These are phyloP conservation scores for Aurelia aurita complex sp. Pacific DNA, from an alignment of 30 jellyfish, hydroid and myxozoan genomes.

Conservation along the genomic window DNA sequence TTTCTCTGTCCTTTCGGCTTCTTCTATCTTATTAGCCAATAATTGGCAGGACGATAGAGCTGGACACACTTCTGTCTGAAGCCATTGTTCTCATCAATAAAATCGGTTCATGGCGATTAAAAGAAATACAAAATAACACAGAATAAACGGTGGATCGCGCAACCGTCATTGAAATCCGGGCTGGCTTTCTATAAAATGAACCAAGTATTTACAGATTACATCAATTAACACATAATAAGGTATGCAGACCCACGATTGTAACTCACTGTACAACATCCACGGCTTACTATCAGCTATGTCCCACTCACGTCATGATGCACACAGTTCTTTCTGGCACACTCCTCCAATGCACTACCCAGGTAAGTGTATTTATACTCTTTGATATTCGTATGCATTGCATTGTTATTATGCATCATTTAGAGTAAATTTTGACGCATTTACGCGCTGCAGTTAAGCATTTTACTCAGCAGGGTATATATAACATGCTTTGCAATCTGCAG, in stretches of 20 bases:
- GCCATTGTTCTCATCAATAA: constrained; percentile 73
- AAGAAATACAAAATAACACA: constrained; percentile 77
- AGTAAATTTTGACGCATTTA: neutral
- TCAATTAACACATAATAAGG: constrained; percentile 74
- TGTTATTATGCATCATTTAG: too few relatives aligned
- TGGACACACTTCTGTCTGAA: constrained; percentile 81
- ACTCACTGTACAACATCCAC: constrained; percentile 75
- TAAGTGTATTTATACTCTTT: constrained; percentile 22
- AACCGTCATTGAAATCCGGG: constrained; percentile 84
- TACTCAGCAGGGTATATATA: neutral
- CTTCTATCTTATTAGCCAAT: constrained; percentile 80
- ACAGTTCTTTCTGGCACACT: constrained; percentile 78
- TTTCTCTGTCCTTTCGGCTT: constrained; percentile 79
- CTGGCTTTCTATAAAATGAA: constrained; percentile 79
- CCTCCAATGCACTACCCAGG: constrained; percentile 81
- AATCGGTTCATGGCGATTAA: constrained; percentile 81
- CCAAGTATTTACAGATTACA: constrained; percentile 80
- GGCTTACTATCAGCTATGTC: constrained; percentile 89
- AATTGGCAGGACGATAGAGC: constrained; percentile 81
- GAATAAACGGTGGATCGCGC: constrained; percentile 78
- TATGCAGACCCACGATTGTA: constrained; percentile 84
- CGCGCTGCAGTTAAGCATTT: neutral
- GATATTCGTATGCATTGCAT: neutral
- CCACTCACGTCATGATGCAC: constrained; percentile 76
- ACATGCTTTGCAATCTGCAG: neutral